phyloP scores from a whole-genome alignment of 2,113 vertebrate species.

The Ceyx melanurus region DNA sequence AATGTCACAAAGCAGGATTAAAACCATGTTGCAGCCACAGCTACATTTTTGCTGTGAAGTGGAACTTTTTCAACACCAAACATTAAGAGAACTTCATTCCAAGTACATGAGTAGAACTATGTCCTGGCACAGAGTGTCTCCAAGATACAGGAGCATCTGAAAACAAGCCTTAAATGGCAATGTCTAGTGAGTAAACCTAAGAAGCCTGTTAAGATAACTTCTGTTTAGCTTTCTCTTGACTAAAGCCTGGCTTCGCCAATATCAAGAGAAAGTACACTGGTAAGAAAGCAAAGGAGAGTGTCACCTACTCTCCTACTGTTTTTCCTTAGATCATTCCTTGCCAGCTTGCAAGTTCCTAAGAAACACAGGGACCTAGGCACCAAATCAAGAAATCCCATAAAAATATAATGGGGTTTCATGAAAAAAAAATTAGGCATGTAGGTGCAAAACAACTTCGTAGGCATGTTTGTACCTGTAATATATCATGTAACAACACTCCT shows the following conservation, averaged over 20 bases:
- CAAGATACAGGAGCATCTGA: neutral
- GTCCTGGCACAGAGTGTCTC: rapidly evolving
- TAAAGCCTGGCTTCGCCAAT: neutral
- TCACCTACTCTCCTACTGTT: neutral
- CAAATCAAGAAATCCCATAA: neutral
- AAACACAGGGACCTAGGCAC: neutral
- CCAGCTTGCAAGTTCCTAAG: neutral
- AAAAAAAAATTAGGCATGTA: neutral
- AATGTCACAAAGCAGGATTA: neutral
- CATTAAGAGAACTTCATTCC: neutral
- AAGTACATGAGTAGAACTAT: neutral
- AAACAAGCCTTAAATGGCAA: neutral
- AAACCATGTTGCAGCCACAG: neutral
- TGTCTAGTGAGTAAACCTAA: neutral
- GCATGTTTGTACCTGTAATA: neutral
- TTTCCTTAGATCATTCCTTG: neutral
- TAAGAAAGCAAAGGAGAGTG: neutral
- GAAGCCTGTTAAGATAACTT: neutral
- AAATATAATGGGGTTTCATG: neutral
- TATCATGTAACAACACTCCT: neutral
- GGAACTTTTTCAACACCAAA: neutral
- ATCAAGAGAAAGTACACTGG: neutral
- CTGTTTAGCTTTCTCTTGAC: neutral
- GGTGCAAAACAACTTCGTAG: neutral
- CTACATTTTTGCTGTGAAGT: neutral